Percentiles rank a stretch among this genome's conserved stretches.
phyloP scores from a whole-genome alignment of 2,888 invertebrate genomes.

The Alentia gelatinosa region DNA sequence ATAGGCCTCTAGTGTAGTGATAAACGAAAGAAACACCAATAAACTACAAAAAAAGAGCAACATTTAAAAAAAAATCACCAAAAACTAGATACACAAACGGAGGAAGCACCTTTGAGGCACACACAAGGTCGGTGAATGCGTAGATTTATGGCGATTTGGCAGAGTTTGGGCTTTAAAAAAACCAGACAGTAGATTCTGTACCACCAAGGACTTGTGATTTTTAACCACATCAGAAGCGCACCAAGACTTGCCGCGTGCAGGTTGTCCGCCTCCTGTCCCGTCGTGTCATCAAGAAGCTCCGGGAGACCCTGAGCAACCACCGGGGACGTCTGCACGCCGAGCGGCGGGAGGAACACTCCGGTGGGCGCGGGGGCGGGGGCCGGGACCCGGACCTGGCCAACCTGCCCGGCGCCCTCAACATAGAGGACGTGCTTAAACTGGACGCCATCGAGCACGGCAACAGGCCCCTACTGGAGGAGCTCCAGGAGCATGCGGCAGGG shows the following conservation, averaged over 20 bases:
- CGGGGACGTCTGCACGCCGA: conserved; percentile 42
- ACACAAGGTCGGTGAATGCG: no score
- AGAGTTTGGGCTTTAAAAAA: background rate
- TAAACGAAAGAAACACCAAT: background rate
- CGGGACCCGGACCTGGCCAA: background rate
- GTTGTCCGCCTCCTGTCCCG: conserved; percentile 54
- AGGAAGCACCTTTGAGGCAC: no score
- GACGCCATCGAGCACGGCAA: conserved; percentile 27
- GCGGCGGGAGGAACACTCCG: background rate
- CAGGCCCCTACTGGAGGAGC: background rate
- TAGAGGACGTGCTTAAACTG: conserved; percentile 20
- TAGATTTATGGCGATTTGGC: no score
- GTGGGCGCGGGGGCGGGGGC: background rate
- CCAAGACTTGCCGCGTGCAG: conserved; percentile 55
- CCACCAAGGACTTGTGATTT: background rate
- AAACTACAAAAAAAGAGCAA: background rate
- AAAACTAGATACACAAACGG: no score
- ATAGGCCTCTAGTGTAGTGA: background rate
- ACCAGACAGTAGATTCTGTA: background rate
- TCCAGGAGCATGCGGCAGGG: background rate
- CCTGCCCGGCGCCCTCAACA: background rate
- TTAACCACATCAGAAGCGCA: conserved; percentile 54
- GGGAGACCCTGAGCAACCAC: background rate
- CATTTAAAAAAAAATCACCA: background rate
- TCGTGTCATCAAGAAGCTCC: conserved; percentile 46